phyloP scores from a whole-genome alignment of 2,113 vertebrate genomes.

The rabbit (Oryctolagus cuniculus) region DNA sequence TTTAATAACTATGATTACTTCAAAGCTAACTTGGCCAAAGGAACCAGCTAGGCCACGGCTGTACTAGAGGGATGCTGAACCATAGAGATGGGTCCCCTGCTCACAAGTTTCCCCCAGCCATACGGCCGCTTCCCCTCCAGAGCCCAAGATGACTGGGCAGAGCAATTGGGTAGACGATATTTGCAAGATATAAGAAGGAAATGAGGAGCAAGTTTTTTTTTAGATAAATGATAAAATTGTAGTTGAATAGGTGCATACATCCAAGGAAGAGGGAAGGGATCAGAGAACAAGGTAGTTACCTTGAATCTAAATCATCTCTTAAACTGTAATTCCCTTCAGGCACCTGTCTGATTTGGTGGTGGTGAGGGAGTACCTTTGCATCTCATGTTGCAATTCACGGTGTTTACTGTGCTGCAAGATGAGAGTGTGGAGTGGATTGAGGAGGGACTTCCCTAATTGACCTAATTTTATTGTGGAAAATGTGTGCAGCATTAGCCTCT shows the following conservation, averaged over 20 bases:
- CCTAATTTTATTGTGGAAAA: neutral
- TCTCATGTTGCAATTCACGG: neutral
- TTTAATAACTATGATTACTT: neutral
- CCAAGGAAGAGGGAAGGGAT: too few species aligned
- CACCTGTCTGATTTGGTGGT: neutral
- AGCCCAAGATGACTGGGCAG: neutral
- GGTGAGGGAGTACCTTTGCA: neutral
- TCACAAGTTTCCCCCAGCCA: neutral
- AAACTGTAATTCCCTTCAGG: neutral
- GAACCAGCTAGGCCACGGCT: neutral
- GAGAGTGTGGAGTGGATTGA: neutral
- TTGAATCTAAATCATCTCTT: neutral
- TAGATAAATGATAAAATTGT: neutral
- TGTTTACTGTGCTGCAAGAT: neutral
- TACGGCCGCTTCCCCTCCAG: neutral
- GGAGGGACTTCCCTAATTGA: neutral
- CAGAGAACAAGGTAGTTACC: neutral
- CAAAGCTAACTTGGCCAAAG: neutral
- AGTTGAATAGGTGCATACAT: neutral
- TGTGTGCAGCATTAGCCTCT: neutral
- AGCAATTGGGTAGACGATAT: neutral
- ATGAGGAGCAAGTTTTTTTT: neutral
- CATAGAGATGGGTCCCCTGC: neutral
- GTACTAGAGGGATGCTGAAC: neutral
- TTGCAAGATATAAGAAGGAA: neutral